phyloP scores from a whole-genome alignment of 2,888 invertebrate genomes.

The Helleia helle region DNA sequence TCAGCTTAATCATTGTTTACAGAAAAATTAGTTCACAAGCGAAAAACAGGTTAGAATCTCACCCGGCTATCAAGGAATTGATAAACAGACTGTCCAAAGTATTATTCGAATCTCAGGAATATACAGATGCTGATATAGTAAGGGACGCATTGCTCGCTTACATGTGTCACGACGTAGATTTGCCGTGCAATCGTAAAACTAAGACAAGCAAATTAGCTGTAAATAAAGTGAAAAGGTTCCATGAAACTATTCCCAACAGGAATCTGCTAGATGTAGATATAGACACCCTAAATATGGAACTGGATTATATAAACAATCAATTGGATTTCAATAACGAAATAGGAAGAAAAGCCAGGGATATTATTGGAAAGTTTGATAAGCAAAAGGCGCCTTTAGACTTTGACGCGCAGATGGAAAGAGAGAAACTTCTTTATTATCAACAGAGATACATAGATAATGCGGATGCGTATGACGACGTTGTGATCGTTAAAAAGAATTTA shows the following conservation, averaged over 20 bases:
- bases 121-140: constrained; percentile 79
- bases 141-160: constrained; percentile 89
- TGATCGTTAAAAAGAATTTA: constrained; percentile 63
- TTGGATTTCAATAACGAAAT: constrained; percentile 59
- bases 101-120: constrained; percentile 79
- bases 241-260: constrained; percentile 29
- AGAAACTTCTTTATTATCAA: constrained; percentile 62
- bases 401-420: constrained; percentile 68
- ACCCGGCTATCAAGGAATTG: constrained; percentile 82
- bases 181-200: constrained; percentile 80
- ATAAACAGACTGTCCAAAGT: constrained; percentile 78
- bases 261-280: constrained; percentile 51
- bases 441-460: constrained; percentile 57
- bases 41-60: constrained; percentile 78
- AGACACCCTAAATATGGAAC: constrained; percentile 55
- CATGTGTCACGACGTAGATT: constrained; percentile 86
- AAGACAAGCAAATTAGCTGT: constrained; percentile 30
- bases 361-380: constrained; percentile 55
- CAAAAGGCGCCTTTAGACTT: constrained; percentile 54
- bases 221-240: constrained; percentile 29
- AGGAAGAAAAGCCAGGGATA: constrained; percentile 57
- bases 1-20: too few species aligned
- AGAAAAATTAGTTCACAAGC: constrained; percentile 75
- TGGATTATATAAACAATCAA: constrained; percentile 60
- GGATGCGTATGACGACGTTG: constrained; percentile 62